Evolutionary conservation across 2,888 invertebrate genomes (phyloP), one percentile per base, ranked within the genome.

Genomic region (Drosophila limbata): DNA sequence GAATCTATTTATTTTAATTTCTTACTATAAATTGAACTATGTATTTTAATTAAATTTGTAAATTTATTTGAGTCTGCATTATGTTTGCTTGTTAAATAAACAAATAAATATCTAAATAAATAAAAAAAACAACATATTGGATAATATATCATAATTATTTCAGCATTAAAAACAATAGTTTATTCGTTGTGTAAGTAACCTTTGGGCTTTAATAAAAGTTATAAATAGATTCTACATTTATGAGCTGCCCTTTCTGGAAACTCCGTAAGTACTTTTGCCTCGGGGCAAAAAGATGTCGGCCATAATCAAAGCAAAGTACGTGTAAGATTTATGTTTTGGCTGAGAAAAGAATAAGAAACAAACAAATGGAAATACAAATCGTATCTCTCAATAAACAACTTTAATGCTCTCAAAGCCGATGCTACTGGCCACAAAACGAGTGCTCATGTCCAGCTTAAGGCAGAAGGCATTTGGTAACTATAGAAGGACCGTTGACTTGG

Each of bases 351-450:
- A 45, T 19, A 44, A 53, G 42, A 13, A 37, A 47, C 13, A 70
- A 57, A 45, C 47, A 63, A 65, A 72, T 44, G 31, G 42, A 53
- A 25, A 63, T 77, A 51, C 44, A 33, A 33, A 51, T 15, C 48
- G 35, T 69, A 48, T 70, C 61, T 48, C 17, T 57, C 59, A 19
- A 67, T 62, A 77, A 77, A 60, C 68, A 79, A 78, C 50, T 70
- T 74, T 74, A 79, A 81, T 79, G 77, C 74, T 63, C 31, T 59
- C 68, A 70, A 81, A 79, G 65, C 73, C 67, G 45, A 42, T 25
- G 74, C 77, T 71, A 56, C 52, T 57, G 71, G 78, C 71, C 65
- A 59, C 33, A 74, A 44, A 44, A 19, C 28, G 39, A 13, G 57
- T 56, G 47, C 53, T 55, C 42, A 33, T 61, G 63, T 63, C 47